phyloP scores from a whole-genome alignment of 64 coral and sea anemone genomes.

The Exaiptasia diaphana region DNA sequence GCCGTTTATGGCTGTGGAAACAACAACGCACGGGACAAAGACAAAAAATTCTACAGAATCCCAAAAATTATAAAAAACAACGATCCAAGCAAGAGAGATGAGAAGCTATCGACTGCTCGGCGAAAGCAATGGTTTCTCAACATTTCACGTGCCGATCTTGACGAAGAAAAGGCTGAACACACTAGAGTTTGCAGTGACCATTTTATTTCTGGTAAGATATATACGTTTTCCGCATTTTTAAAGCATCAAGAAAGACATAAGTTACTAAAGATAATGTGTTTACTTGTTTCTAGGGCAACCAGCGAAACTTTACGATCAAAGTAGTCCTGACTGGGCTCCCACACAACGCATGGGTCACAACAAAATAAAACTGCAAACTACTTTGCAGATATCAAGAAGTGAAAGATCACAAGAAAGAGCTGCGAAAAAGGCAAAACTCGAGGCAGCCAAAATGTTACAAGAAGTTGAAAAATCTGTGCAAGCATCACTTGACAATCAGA shows the following conservation, averaged over 20 bases:
- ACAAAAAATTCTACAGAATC: conserved; percentile 6
- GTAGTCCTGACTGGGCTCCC: conserved; percentile 39
- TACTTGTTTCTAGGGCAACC: conserved; percentile 24
- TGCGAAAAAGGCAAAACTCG: conserved; percentile 5
- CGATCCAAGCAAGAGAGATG: conserved; percentile 16
- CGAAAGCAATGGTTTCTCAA: conserved; percentile 21
- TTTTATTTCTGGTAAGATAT: conserved; percentile 52
- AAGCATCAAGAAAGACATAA: background rate
- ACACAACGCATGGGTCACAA: conserved; percentile 36
- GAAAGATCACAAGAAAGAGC: conserved; percentile 2
- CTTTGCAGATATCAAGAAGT: background rate
- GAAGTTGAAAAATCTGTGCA: conserved; percentile 12
- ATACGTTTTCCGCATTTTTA: background rate
- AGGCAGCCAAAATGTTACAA: background rate
- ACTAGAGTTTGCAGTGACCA: conserved; percentile 45
- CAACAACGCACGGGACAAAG: background rate
- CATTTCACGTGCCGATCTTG: conserved; percentile 12
- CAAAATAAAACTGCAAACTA: conserved; percentile 11
- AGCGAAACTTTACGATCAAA: conserved; percentile 24
- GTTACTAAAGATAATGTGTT: background rate
- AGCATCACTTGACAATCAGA: background rate
- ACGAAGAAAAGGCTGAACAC: conserved; percentile 24
- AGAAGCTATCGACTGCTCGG: conserved; percentile 1
- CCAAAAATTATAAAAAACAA: conserved; percentile 28
- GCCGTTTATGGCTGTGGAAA: conserved; percentile 16